Percentiles rank a stretch among this genome's conserved stretches.
These are phyloP conservation scores for Triops longicaudatus DNA, from an alignment of 1,140 invertebrate species.

Conservation along the genomic window DNA sequence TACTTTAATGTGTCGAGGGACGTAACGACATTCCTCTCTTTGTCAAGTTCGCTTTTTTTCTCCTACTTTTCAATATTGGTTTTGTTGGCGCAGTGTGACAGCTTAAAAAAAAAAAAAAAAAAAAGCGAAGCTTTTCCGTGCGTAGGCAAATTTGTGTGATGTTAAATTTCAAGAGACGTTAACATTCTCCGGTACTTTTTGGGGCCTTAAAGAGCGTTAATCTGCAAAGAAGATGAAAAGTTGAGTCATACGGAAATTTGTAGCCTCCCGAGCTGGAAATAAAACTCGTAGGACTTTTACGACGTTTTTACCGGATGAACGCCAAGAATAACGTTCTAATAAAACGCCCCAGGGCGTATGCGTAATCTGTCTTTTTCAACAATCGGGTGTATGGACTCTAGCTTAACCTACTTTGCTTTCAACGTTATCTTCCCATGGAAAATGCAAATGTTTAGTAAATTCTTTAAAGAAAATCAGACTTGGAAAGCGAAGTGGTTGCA, in stretches of 20 bases:
- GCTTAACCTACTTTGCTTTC: not conserved
- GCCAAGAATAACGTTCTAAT: constrained; percentile 3
- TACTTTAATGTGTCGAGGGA: not conserved
- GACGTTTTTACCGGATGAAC: not conserved
- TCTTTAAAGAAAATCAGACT: too few species aligned
- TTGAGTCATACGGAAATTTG: not conserved
- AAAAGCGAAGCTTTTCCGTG: too few species aligned
- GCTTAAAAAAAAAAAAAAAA: too few species aligned
- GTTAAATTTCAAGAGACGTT: too few species aligned
- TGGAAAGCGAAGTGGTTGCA: too few species aligned
- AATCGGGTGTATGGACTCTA: constrained; percentile 2
- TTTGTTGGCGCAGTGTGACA: too few species aligned
- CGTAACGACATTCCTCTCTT: constrained; percentile 7
- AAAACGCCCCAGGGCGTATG: not conserved
- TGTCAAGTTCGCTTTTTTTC: not conserved
- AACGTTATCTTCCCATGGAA: not conserved
- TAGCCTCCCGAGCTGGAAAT: not conserved
- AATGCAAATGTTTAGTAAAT: too few species aligned
- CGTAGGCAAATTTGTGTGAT: too few species aligned
- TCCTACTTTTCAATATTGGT: too few species aligned
- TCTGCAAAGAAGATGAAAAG: too few species aligned
- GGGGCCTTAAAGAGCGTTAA: too few species aligned
- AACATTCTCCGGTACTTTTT: too few species aligned
- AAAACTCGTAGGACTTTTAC: constrained; percentile 12
- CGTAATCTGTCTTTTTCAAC: not conserved